These are phyloP conservation scores for Xenopus tropicalis DNA, from an alignment of 2,113 vertebrate species.

Conservation along the genomic window DNA sequence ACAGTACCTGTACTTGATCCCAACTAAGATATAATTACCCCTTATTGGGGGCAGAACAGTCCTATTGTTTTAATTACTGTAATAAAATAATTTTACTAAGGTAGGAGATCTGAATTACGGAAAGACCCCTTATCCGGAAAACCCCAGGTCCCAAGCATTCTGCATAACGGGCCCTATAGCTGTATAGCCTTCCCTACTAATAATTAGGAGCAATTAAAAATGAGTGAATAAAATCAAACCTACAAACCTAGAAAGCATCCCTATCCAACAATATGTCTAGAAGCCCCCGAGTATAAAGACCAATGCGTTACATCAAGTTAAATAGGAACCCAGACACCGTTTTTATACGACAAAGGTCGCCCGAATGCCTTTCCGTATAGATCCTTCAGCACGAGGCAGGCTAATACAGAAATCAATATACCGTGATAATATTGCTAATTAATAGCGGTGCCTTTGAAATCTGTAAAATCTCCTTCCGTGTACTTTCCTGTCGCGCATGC, in stretches of 20 bases:
- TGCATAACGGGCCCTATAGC: too few relatives aligned
- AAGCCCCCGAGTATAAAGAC: background rate
- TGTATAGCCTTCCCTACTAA: too few relatives aligned
- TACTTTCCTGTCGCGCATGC: constrained; percentile 31
- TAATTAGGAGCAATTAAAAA: background rate
- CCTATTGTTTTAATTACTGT: too few relatives aligned
- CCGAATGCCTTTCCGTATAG: background rate
- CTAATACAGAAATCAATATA: constrained; percentile 37
- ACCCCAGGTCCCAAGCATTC: too few relatives aligned
- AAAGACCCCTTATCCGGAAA: too few relatives aligned
- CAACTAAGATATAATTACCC: too few relatives aligned
- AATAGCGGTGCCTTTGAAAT: constrained; percentile 39
- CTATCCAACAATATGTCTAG: background rate
- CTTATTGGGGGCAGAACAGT: too few relatives aligned
- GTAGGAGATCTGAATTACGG: too few relatives aligned
- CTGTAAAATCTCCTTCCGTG: constrained; percentile 32
- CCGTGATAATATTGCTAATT: constrained; percentile 31
- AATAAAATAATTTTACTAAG: too few relatives aligned
- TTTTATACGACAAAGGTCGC: background rate
- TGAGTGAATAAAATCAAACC: background rate
- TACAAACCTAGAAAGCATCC: too few relatives aligned
- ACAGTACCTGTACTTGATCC: too few relatives aligned
- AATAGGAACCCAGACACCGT: background rate
- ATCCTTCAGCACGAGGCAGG: background rate
- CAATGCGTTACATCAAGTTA: background rate